Percentiles rank a stretch among this genome's conserved stretches.
These are phyloP conservation scores for Euphydryas editha DNA, from an alignment of 2,888 invertebrate species.

Conservation along the genomic window DNA sequence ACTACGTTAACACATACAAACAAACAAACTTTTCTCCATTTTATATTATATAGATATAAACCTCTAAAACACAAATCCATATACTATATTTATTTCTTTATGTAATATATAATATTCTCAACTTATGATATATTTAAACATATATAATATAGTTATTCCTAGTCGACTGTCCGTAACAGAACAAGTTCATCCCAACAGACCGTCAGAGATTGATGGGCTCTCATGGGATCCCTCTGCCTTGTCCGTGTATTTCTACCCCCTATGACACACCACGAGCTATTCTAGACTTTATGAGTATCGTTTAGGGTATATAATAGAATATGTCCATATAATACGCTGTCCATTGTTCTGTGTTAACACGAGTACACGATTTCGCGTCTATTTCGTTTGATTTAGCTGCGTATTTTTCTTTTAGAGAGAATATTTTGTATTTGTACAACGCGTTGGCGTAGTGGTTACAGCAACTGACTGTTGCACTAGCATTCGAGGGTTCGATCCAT, in stretches of 20 bases:
- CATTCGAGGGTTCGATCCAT: too few relatives aligned
- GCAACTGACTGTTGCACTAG: neutral
- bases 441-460: neutral
- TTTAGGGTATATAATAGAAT: neutral
- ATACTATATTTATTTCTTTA: neutral
- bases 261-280: neutral
- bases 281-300: neutral
- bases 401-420: neutral
- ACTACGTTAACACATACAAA: too few relatives aligned
- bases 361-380: neutral
- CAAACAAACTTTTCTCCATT: too few relatives aligned
- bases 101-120: neutral
- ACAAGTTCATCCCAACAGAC: constrained; percentile 19
- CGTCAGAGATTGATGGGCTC: constrained; percentile 32
- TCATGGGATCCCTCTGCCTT: constrained; percentile 19
- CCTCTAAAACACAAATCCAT: too few relatives aligned
- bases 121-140: neutral
- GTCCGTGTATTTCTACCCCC: constrained; percentile 17
- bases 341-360: constrained; percentile 16
- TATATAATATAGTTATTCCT: constrained; percentile 4
- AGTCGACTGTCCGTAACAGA: constrained; percentile 27
- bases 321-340: neutral
- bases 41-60: too few relatives aligned
- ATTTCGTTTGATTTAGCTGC: constrained; percentile 3
- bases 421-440: neutral